Evolutionary conservation across 2,888 invertebrate genomes (phyloP), one percentile per base, ranked within the genome.

Genomic region (Busseola fusca): DNA sequence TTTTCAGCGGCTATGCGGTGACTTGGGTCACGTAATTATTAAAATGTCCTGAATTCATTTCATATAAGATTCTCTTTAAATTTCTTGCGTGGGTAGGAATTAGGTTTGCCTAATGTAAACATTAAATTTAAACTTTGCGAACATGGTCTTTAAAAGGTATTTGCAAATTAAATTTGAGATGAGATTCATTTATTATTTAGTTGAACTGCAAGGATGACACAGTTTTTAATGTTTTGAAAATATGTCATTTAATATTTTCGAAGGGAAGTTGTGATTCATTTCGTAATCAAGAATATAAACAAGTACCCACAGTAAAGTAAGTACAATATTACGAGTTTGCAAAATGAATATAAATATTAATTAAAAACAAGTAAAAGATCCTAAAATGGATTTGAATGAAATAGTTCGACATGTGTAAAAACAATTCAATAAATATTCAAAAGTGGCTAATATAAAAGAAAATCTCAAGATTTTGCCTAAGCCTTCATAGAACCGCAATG

Each of bases 1-100:
- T 91, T 91, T 91, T 90, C 89, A 88, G 89, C 81, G 84, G 87
- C 87, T 83, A 80, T 87, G 87, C 84, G 86, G 87, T 86, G 86
- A 84, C 84, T 82, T 72, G 67, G 75, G 81, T 81, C 78, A 78
- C 62, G 82, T 78, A 72, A 74, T 81, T 81, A 80, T 79, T 78
- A 80, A 85, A 84, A 82, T 78, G 48, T 71, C 67, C 52, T 60
- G 62, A 76, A 82, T 78, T 77, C 16, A 69, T 63, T 76, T 69
- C 52, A 69, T 67, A 73, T 66, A 74, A 64, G 57, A 75, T 56
- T 69, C 45, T 72, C 37, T 72, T 72, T 74, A 27, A 75, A 74
- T 70, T 60, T 63, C 54, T 78, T 27, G 52, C 30, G 50, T 60
- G 25, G 59, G 7, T 63, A 40, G 57, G 27, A 71, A 65, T 63